A percentile compares a stretch with the other conserved stretches of the same genome.
These are phyloP conservation scores for Drosophila hydei DNA, from an alignment of 1,140 invertebrate species.

Conservation along the genomic window DNA sequence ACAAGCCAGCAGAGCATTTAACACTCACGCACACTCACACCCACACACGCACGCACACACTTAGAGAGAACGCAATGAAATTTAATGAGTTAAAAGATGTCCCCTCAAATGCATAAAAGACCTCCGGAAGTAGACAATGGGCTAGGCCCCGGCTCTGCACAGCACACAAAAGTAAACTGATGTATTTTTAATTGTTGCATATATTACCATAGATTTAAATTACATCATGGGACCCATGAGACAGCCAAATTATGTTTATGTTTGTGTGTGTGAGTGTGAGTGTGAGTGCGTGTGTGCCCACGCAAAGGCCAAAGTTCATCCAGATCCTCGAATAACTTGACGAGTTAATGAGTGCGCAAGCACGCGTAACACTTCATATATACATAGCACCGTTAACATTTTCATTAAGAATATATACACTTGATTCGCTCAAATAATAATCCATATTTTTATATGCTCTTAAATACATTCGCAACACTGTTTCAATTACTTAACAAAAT, in stretches of 20 bases:
- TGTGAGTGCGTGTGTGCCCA: not conserved
- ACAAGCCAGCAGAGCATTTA: not conserved
- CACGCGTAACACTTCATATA: not conserved
- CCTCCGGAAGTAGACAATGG: slow-evolving; percentile 14
- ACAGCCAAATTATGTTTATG: slow-evolving; percentile 18
- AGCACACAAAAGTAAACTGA: slow-evolving; percentile 48
- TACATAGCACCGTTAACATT: too few relatives aligned
- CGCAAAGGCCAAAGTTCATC: slow-evolving; percentile 16
- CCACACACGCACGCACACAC: slow-evolving; percentile 6
- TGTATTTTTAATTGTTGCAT: slow-evolving; percentile 81
- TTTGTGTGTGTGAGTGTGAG: not conserved
- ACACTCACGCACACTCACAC: slow-evolving; percentile 3
- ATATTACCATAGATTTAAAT: slow-evolving; percentile 78
- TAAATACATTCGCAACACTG: too few relatives aligned
- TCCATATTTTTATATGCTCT: too few relatives aligned
- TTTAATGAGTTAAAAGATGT: slow-evolving; percentile 65
- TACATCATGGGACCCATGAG: slow-evolving; percentile 37
- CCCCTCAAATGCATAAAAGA: slow-evolving; percentile 45
- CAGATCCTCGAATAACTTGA: slow-evolving; percentile 5
- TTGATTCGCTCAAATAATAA: too few relatives aligned
- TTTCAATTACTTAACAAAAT: too few relatives aligned
- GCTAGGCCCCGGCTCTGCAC: not conserved
- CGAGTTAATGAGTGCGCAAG: slow-evolving; percentile 19
- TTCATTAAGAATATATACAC: too few relatives aligned
- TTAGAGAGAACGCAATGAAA: slow-evolving; percentile 51